phyloP scores from a whole-genome alignment of 2,888 invertebrate species.

The Beris morrisii region DNA sequence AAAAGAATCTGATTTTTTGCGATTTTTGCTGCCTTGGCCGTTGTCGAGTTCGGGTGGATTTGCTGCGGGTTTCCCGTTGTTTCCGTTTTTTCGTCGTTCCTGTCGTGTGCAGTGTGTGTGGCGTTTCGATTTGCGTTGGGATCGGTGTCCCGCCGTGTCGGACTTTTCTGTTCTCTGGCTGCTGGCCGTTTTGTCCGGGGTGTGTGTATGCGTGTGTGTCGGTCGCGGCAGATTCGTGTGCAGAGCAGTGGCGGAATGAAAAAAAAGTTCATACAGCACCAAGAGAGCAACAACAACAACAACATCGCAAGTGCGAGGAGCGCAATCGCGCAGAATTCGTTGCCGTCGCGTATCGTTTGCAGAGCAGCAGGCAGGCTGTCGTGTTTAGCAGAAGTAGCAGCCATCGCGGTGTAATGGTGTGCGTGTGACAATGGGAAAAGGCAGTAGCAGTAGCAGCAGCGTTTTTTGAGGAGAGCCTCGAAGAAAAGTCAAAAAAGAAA shows the following conservation, averaged over 20 bases:
- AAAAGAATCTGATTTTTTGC: too few relatives aligned
- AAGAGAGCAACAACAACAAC: not conserved
- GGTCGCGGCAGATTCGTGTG: not conserved
- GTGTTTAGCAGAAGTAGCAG: constrained; percentile 3
- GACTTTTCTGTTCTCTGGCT: too few relatives aligned
- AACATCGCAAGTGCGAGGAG: not conserved
- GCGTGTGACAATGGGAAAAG: constrained; percentile 9
- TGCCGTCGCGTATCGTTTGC: not conserved
- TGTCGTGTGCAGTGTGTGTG: constrained; percentile 17
- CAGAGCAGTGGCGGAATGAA: not conserved
- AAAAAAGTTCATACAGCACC: constrained; percentile 4
- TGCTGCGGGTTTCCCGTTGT: constrained; percentile 20
- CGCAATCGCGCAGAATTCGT: not conserved
- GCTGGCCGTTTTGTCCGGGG: too few relatives aligned
- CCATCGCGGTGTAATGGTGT: constrained; percentile 2
- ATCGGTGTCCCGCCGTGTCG: not conserved
- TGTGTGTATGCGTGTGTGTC: constrained; percentile 1
- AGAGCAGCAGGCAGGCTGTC: not conserved
- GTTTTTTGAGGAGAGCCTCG: constrained; percentile 24
- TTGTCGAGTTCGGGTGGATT: constrained; percentile 3
- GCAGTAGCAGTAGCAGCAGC: constrained; percentile 10
- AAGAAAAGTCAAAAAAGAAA: not conserved
- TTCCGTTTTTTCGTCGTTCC: constrained; percentile 9
- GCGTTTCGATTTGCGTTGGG: not conserved
- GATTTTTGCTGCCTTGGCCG: not conserved